phyloP scores from a whole-genome alignment of 2,888 invertebrate species.

The Nebria brevicollis region DNA sequence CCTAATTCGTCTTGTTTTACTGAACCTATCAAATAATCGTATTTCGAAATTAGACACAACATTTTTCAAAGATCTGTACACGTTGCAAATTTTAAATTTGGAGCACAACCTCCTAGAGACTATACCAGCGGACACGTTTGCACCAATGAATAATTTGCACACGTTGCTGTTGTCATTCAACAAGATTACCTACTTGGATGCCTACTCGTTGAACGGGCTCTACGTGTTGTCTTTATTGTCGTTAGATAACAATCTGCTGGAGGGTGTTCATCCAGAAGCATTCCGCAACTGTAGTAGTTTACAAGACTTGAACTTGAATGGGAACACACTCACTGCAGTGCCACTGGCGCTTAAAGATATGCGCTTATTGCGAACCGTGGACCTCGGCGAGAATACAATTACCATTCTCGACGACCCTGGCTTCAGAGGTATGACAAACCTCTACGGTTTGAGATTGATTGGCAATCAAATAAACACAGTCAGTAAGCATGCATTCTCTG shows the following conservation, averaged over 20 bases:
- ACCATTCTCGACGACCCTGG: constrained; percentile 81
- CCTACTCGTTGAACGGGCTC: constrained; percentile 86
- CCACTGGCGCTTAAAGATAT: constrained; percentile 86
- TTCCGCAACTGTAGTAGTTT: constrained; percentile 91
- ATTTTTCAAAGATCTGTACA: constrained; percentile 86
- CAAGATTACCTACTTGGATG: constrained; percentile 84
- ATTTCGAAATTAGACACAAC: constrained; percentile 83
- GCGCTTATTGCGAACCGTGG: constrained; percentile 86
- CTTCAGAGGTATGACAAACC: constrained; percentile 84
- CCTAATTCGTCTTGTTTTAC: constrained; percentile 85
- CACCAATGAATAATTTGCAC: constrained; percentile 92
- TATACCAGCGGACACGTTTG: constrained; percentile 87
- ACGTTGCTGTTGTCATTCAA: constrained; percentile 88
- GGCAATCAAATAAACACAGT: constrained; percentile 88
- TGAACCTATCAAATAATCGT: constrained; percentile 87
- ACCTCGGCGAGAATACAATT: constrained; percentile 92
- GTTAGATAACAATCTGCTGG: constrained; percentile 85
- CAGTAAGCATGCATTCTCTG: constrained; percentile 81
- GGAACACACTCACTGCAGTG: constrained; percentile 82
- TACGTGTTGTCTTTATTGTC: constrained; percentile 87
- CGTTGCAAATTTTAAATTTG: constrained; percentile 85
- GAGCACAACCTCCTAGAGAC: constrained; percentile 85
- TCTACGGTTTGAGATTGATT: constrained; percentile 88
- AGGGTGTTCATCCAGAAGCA: constrained; percentile 86
- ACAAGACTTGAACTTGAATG: constrained; percentile 90